Conservation (phyloP, 2,888 invertebrate genomes). For the Apocheima hispidaria region DNA sequence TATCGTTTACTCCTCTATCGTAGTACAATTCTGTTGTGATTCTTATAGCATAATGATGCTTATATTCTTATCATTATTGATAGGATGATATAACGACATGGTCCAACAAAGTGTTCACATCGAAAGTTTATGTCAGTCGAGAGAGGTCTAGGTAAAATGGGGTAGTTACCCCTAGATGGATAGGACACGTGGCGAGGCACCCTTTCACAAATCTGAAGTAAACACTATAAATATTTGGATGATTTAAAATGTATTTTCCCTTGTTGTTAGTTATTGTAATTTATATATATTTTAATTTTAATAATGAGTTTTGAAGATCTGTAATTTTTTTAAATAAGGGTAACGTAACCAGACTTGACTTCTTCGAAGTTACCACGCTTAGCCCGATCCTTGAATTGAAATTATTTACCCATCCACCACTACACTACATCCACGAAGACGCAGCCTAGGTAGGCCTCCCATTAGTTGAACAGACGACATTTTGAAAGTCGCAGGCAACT, state of each 20-base stretch:
- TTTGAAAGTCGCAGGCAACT: too few species aligned
- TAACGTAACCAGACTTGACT: too few species aligned
- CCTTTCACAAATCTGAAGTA: slow-evolving; percentile 65
- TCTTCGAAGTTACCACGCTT: too few species aligned
- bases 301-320: slow-evolving; percentile 27
- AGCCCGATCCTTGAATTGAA: too few species aligned
- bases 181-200: slow-evolving; percentile 73
- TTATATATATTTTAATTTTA: slow-evolving; percentile 34
- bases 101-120: neutral
- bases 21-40: too few species aligned
- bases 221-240: slow-evolving; percentile 80
- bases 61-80: neutral
- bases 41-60: too few species aligned
- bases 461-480: too few species aligned
- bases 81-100: neutral
- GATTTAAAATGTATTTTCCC: slow-evolving; percentile 65
- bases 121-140: slow-evolving; percentile 14
- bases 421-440: too few species aligned
- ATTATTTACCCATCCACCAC: too few species aligned
- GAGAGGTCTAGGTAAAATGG: slow-evolving; percentile 57
- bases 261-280: slow-evolving; percentile 40
- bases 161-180: slow-evolving; percentile 56
- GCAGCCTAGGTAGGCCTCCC: too few species aligned
- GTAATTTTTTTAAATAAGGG: too few species aligned
- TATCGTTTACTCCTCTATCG: slow-evolving; percentile 2